Evolutionary conservation across 23 tunicate species (phyloP).

Genomic region (Clavelina lepadiformis): DNA sequence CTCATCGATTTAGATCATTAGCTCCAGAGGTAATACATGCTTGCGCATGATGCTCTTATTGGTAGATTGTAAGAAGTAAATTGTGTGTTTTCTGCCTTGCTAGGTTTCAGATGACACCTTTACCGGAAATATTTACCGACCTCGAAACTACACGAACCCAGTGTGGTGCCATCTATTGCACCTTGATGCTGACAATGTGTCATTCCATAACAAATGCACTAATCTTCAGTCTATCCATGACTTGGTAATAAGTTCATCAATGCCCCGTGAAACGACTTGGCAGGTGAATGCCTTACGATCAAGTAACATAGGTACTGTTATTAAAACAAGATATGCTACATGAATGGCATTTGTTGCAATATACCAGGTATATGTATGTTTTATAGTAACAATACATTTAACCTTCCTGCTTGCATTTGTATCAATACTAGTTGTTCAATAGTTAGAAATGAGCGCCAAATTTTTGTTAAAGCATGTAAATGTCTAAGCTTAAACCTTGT

Average conservation of each 20-base stretch:
- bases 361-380: too few relatives aligned
- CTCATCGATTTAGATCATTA: slow-evolving; percentile 77
- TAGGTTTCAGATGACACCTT: slow-evolving; percentile 33
- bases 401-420: too few relatives aligned
- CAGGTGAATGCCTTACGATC: slow-evolving; percentile 15
- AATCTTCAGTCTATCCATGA: slow-evolving; percentile 34
- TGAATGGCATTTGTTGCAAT: too few relatives aligned
- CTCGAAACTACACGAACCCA: slow-evolving; percentile 72
- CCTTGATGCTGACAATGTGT: slow-evolving; percentile 47
- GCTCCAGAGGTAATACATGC: slow-evolving; percentile 43
- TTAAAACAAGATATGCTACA: too few relatives aligned
- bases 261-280: slow-evolving; percentile 27
- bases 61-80: neutral
- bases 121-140: slow-evolving; percentile 35
- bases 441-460: too few relatives aligned
- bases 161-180: slow-evolving; percentile 67
- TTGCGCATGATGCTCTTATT: neutral
- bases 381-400: too few relatives aligned
- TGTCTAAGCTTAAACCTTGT: too few relatives aligned
- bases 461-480: too few relatives aligned
- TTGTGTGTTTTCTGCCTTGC: neutral
- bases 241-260: slow-evolving; percentile 26
- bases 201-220: slow-evolving; percentile 47
- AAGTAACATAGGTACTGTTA: too few relatives aligned
- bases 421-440: too few relatives aligned